Evolutionary conservation across 2,888 invertebrate genomes (phyloP).

Genomic region (Dolomedes plantarius): DNA sequence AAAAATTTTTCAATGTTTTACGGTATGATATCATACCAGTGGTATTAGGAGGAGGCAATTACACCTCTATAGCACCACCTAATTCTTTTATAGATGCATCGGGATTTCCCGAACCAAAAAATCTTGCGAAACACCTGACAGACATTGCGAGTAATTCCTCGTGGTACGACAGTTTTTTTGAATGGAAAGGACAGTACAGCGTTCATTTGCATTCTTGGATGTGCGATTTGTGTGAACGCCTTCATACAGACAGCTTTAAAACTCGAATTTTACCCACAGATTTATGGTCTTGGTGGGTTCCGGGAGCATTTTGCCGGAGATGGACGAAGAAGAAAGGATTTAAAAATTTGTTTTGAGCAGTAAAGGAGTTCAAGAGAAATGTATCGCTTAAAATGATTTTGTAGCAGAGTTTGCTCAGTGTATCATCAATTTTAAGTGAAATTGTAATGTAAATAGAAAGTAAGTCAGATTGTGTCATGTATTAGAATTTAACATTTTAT

Average conservation of each 20-base stretch:
- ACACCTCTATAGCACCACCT: constrained; percentile 74
- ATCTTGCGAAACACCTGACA: constrained; percentile 74
- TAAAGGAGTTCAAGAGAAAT: not conserved
- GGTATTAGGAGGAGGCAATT: constrained; percentile 75
- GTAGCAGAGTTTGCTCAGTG: no score
- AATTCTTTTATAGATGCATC: constrained; percentile 75
- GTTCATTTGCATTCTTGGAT: constrained; percentile 68
- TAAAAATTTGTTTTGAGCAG: constrained; percentile 10
- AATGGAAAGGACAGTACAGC: constrained; percentile 53
- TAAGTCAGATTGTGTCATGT: no score
- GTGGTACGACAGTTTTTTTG: constrained; percentile 53
- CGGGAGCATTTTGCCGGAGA: constrained; percentile 30
- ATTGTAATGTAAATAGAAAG: no score
- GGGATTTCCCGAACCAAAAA: constrained; percentile 74
- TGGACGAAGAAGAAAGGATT: constrained; percentile 59
- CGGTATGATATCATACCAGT: constrained; percentile 74
- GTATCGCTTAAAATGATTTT: not conserved
- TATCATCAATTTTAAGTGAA: no score
- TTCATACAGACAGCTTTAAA: constrained; percentile 7
- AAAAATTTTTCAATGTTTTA: constrained; percentile 74
- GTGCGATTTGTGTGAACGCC: constrained; percentile 58
- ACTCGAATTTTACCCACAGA: constrained; percentile 20
- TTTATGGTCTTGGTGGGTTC: constrained; percentile 57
- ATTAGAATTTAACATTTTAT: no score
- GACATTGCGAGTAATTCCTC: constrained; percentile 19